phyloP scores from a whole-genome alignment of 1,140 invertebrate genomes.

The Mylabris phalerata region DNA sequence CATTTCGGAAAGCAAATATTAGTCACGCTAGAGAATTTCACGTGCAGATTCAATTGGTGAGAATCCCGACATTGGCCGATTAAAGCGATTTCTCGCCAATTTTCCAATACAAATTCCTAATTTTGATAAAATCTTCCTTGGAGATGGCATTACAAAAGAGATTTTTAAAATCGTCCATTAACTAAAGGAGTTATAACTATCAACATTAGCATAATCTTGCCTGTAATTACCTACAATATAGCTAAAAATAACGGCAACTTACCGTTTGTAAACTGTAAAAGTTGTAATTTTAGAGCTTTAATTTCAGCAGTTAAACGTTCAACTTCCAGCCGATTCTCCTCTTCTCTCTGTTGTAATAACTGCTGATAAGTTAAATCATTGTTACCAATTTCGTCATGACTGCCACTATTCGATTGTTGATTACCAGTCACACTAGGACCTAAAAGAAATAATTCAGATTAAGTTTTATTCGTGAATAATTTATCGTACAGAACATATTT shows the following conservation, averaged over 20 bases:
- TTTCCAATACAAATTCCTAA: too few species aligned
- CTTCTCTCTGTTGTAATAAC: constrained; percentile 49
- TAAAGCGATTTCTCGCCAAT: too few species aligned
- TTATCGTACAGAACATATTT: too few species aligned
- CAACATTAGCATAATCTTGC: too few species aligned
- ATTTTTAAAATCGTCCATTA: background rate
- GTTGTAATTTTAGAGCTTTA: constrained; percentile 50
- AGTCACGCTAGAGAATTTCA: too few species aligned
- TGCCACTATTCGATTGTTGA: constrained; percentile 27
- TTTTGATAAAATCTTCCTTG: too few species aligned
- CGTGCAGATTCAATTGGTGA: too few species aligned
- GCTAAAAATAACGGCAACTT: constrained; percentile 2
- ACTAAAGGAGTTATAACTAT: background rate
- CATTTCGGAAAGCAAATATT: too few species aligned
- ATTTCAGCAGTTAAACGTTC: constrained; percentile 55
- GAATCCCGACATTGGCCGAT: too few species aligned
- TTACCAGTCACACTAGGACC: constrained; percentile 38
- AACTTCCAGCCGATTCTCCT: constrained; percentile 52
- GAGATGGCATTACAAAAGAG: background rate
- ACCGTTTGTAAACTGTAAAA: constrained; percentile 49
- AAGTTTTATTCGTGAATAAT: too few species aligned
- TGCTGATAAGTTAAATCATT: constrained; percentile 41
- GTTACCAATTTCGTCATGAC: constrained; percentile 21
- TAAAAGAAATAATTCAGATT: constrained; percentile 21
- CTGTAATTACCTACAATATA: background rate